phyloP scores from a whole-genome alignment of 2,888 invertebrate species.

The Tenthredo amoena region DNA sequence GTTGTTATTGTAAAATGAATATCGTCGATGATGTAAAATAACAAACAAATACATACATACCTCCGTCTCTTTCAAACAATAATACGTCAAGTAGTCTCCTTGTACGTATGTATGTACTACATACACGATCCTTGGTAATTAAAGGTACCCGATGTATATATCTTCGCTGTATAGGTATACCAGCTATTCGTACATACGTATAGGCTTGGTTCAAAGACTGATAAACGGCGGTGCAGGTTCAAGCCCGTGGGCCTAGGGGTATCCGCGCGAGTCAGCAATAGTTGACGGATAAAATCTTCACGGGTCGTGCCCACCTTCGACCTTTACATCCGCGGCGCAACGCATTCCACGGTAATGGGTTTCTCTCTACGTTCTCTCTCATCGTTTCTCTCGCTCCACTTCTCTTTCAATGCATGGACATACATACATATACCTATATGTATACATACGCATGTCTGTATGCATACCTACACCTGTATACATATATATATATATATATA shows the following conservation, averaged over 20 bases:
- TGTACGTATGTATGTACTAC: too few relatives aligned
- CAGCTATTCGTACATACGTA: too few relatives aligned
- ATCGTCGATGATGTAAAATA: not conserved
- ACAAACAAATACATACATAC: not conserved
- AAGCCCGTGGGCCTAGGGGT: not conserved
- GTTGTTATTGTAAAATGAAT: not conserved
- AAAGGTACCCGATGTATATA: not conserved
- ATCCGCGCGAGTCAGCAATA: conserved; percentile 26
- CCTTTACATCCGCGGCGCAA: conserved; percentile 43
- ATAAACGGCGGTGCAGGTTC: not conserved
- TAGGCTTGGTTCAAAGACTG: not conserved
- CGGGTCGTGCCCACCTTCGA: conserved; percentile 36
- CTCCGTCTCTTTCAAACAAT: not conserved
- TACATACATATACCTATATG: too few relatives aligned
- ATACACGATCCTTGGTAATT: not conserved
- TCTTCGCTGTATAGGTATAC: not conserved
- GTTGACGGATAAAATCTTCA: conserved; percentile 44
- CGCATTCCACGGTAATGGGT: conserved; percentile 44
- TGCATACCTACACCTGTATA: not conserved
- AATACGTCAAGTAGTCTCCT: not conserved
- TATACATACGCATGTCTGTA: too few relatives aligned
- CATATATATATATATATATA: not conserved
- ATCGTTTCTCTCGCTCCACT: not conserved
- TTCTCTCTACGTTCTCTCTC: conserved; percentile 9
- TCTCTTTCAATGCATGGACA: not conserved